Conservation (phyloP, 1,140 invertebrate species). For the Tribolium madens region DNA sequence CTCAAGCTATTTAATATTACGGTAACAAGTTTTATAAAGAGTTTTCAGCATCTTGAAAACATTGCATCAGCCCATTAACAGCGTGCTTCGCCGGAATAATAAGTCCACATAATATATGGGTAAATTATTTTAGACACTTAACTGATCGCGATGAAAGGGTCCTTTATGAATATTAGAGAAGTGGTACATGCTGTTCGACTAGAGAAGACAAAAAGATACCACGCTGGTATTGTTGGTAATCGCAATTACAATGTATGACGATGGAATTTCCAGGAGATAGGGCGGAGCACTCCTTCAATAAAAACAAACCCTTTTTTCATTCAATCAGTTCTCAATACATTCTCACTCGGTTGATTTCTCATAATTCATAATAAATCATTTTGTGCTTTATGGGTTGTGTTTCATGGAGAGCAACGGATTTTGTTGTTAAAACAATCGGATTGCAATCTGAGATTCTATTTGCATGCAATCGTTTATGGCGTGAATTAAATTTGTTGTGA, state of each 20-base stretch:
- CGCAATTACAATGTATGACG: conserved; percentile 32
- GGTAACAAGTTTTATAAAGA: neutral
- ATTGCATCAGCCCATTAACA: neutral
- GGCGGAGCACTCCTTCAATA: conserved; percentile 10
- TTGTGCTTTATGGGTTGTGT: neutral
- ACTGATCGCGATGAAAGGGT: neutral
- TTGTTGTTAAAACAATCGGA: conserved; percentile 36
- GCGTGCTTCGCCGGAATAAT: too few species aligned
- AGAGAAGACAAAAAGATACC: conserved; percentile 17
- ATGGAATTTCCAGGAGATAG: conserved; percentile 38
- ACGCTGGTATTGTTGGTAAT: conserved; percentile 40
- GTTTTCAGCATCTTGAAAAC: neutral
- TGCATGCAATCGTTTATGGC: conserved; percentile 42
- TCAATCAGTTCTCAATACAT: conserved; percentile 33
- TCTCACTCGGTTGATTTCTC: conserved; percentile 25
- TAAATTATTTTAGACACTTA: conserved; percentile 7
- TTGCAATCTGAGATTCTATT: conserved; percentile 32
- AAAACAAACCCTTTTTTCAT: conserved; percentile 35
- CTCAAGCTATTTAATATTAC: neutral
- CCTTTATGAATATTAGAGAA: neutral
- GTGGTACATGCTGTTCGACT: neutral
- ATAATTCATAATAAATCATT: conserved; percentile 40
- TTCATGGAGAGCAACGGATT: conserved; percentile 3
- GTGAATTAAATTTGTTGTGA: conserved; percentile 44
- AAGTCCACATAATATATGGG: neutral